A percentile compares a stretch with the other conserved stretches of the same genome.
Conservation (phyloP, 2,113 vertebrate species). For the Origma solitaria region DNA sequence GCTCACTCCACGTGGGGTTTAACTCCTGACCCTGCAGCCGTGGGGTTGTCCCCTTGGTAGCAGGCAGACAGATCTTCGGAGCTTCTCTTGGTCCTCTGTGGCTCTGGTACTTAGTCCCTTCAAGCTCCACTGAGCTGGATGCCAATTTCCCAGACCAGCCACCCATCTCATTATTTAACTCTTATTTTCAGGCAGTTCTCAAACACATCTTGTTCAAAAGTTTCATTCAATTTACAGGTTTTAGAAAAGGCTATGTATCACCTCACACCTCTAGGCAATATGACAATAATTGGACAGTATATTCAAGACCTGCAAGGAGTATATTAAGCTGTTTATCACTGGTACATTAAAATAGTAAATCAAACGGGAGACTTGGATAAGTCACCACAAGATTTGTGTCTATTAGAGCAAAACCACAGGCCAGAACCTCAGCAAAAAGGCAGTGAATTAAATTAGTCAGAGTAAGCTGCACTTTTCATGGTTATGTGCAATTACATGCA, state of each 20-base stretch:
- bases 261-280: neutral
- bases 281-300: neutral
- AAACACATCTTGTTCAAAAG: neutral
- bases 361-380: neutral
- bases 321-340: neutral
- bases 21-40: neutral
- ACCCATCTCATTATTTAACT: neutral
- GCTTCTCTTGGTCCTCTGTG: neutral
- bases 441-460: slow-evolving; percentile 29
- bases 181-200: neutral
- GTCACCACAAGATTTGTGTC: slow-evolving; percentile 11
- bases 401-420: slow-evolving; percentile 6
- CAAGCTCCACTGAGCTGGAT: neutral
- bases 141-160: neutral
- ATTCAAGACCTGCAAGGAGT: neutral
- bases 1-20: neutral
- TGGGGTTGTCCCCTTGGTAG: neutral
- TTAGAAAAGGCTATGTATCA: neutral
- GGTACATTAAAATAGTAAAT: slow-evolving; percentile 47
- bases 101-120: neutral
- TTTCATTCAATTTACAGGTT: neutral
- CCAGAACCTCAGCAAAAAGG: slow-evolving; percentile 8
- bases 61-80: neutral
- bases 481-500: slow-evolving; percentile 13
- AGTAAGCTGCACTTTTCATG: neutral